phyloP scores from a whole-genome alignment of 2,797 vertebrate species.

The Esox lucius region DNA sequence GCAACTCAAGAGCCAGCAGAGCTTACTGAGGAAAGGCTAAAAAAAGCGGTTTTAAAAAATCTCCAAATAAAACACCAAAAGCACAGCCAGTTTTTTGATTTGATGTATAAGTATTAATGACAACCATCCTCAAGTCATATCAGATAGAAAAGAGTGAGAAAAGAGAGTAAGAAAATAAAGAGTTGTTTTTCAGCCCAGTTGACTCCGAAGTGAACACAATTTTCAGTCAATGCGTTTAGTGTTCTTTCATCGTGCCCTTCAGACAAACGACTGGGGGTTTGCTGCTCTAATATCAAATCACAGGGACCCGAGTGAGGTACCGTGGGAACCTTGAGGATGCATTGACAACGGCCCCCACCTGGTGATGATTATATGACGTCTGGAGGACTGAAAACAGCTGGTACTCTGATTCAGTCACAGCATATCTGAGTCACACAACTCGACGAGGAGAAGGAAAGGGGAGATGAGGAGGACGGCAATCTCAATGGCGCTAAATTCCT shows the following conservation, averaged over 20 bases:
- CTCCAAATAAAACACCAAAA: constrained; percentile 8
- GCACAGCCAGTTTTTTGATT: background rate
- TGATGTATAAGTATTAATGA: background rate
- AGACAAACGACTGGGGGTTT: constrained; percentile 17
- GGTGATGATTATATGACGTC: background rate
- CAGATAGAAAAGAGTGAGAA: background rate
- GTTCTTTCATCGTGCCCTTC: background rate
- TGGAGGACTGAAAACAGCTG: background rate
- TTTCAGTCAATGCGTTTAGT: background rate
- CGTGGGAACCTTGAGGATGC: background rate
- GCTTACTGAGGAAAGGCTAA: too few relatives aligned
- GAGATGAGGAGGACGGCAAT: background rate
- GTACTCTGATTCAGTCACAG: background rate
- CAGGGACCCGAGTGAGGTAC: background rate
- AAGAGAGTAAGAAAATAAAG: background rate
- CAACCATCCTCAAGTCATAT: constrained; percentile 5
- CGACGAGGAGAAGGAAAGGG: background rate
- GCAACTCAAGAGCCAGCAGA: too few relatives aligned
- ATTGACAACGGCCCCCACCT: background rate
- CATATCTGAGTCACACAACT: background rate
- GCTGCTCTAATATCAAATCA: background rate
- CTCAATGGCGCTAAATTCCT: background rate
- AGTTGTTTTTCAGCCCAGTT: background rate
- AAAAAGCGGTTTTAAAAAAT: too few relatives aligned
- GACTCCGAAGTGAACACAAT: background rate